A percentile compares a stretch with the other conserved stretches of the same genome.
Evolutionary conservation across 1,140 invertebrate species (phyloP).

Genomic region (Agrypnia vestita): DNA sequence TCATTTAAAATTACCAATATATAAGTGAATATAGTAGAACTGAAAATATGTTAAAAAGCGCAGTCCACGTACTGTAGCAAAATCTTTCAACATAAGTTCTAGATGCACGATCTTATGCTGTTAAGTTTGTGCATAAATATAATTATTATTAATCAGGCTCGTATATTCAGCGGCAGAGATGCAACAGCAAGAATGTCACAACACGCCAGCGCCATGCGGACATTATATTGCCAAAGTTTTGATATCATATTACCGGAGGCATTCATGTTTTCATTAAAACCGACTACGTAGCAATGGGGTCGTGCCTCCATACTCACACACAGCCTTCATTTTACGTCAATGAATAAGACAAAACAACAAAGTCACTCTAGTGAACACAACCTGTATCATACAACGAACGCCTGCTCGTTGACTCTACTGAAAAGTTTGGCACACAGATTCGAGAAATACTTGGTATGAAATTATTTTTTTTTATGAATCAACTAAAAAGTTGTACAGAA

Average conservation of each 20-base stretch:
- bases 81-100: background rate
- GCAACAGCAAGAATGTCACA: slow-evolving; percentile 18
- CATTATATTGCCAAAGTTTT: slow-evolving; percentile 52
- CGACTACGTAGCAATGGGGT: background rate
- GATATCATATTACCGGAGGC: slow-evolving; percentile 49
- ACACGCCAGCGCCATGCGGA: background rate
- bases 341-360: too few relatives aligned
- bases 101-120: background rate
- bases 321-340: too few relatives aligned
- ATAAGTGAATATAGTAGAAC: too few relatives aligned
- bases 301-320: background rate
- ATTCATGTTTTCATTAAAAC: slow-evolving; percentile 38
- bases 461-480: too few relatives aligned
- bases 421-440: too few relatives aligned
- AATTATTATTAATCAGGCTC: slow-evolving; percentile 16
- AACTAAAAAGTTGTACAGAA: too few relatives aligned
- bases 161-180: slow-evolving; percentile 22
- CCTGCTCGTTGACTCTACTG: too few relatives aligned
- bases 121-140: background rate
- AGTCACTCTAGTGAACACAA: too few relatives aligned
- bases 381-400: too few relatives aligned
- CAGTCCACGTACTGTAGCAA: too few relatives aligned
- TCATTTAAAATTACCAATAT: background rate
- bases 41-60: too few relatives aligned
- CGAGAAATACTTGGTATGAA: too few relatives aligned